These are phyloP conservation scores for Oryzias woworae DNA, from an alignment of 2,113 vertebrate species.

Conservation along the genomic window DNA sequence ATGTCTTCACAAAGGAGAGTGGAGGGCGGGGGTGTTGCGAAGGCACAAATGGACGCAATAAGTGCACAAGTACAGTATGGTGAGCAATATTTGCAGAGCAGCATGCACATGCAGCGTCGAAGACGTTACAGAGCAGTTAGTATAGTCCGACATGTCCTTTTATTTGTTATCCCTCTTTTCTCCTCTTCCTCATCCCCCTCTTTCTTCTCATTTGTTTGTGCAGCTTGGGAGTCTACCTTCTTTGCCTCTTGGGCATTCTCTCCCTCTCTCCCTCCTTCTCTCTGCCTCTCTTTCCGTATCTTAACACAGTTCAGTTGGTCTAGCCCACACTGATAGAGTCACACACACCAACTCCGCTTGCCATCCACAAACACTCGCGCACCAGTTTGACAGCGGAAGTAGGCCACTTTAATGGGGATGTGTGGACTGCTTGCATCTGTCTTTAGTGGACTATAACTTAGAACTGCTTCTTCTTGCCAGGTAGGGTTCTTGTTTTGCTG, in stretches of 20 bases:
- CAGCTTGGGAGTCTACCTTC: constrained; percentile 71
- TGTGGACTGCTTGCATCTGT: constrained; percentile 55
- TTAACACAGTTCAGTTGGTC: constrained; percentile 57
- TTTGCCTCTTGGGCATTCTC: constrained; percentile 65
- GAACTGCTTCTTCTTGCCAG: constrained; percentile 62
- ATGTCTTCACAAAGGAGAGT: constrained; percentile 50
- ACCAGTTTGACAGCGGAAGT: constrained; percentile 70
- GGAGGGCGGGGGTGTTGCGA: constrained; percentile 9
- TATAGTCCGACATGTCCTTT: constrained; percentile 25
- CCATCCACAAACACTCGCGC: constrained; percentile 56
- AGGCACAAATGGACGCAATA: constrained; percentile 32
- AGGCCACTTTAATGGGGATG: constrained; percentile 70
- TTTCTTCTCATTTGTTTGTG: constrained; percentile 66
- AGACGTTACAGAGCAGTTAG: constrained; percentile 26
- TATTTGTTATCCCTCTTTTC: constrained; percentile 57
- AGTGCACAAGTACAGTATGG: constrained; percentile 15
- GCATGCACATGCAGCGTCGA: constrained; percentile 11
- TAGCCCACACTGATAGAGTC: constrained; percentile 65
- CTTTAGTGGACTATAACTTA: constrained; percentile 65
- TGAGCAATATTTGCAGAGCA: constrained; percentile 43
- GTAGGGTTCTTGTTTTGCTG: constrained; percentile 37
- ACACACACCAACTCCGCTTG: constrained; percentile 50
- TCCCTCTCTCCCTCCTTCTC: constrained; percentile 28
- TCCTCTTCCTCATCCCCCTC: constrained; percentile 33
- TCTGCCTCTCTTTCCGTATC: constrained; percentile 15